Base-by-base conservation (phyloP, 2,797 vertebrate species). In the Falco concolor region DNA sequence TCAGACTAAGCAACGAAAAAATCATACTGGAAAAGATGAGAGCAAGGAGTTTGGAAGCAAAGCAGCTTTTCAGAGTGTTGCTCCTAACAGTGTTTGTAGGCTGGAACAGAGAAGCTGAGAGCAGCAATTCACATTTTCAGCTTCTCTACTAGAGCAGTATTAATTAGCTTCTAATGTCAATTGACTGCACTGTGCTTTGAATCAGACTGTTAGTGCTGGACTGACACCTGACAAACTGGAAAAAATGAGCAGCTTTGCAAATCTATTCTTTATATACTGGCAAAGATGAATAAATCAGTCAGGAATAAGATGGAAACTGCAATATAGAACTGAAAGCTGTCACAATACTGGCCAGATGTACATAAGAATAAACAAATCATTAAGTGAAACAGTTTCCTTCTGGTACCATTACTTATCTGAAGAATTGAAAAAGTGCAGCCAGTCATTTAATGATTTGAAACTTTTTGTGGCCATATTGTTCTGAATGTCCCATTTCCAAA, bases 331-430 rank as follows among this genome's bases (percentile, higher is more conserved):
- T 91, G 94, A 96, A 94, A 94, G 73, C 88, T 95, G 96, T 94
- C 96, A 95, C 86, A 96, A 93, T 87, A 95, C 96, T 95, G 93
- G 88, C 94, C 93, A 95, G 94, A 95, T 96, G 93, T 91, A 94
- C 74, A 68, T 19, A 89, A 93, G 84, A 95, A 95, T 92, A 96
- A 97, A 92, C 90, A 96, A 95, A 93, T 95, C 83, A 93, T 95
- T 95, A 97, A 80, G 57, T 65, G 88, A 94, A 96, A 93, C 74
- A 72, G 40, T 89, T 96, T 93, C 88, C 86, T 94, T 94, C 88
- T 89, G 89, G 56, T 79, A 53, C 63, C 21, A 77, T 89, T 95
- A 77, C 24, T 96, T 87, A n/a, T 77, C 25, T 80, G 59, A 93
- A 95, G 67, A 87, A 90, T 2, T 80, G 70, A 92, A 84, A 56